Conservation (phyloP, 2,113 vertebrate genomes). For the Prochilodus magdalenae region DNA sequence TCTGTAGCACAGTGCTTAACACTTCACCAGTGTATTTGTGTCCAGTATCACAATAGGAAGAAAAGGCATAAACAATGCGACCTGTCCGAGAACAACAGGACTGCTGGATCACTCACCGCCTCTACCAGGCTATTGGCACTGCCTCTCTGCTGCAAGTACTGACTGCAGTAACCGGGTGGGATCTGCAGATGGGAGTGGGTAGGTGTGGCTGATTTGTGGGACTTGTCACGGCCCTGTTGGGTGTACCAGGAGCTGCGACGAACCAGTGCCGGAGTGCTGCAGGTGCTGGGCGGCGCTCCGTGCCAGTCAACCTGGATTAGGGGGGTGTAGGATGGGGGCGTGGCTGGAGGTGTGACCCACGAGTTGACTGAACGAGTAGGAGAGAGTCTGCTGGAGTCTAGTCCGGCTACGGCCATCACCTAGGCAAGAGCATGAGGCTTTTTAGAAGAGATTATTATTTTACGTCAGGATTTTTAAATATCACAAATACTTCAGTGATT, state of each 20-base stretch:
- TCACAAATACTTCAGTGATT: neutral
- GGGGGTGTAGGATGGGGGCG: constrained; percentile 88
- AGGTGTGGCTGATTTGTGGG: constrained; percentile 72
- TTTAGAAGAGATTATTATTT: constrained; percentile 24
- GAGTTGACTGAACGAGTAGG: constrained; percentile 88
- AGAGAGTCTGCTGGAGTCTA: constrained; percentile 89
- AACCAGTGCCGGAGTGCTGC: constrained; percentile 84
- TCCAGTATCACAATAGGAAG: too few species aligned
- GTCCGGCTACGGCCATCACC: constrained; percentile 94
- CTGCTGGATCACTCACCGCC: constrained; percentile 81
- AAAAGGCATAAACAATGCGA: neutral
- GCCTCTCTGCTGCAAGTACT: constrained; percentile 87
- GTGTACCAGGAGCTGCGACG: constrained; percentile 95
- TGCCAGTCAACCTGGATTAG: constrained; percentile 90
- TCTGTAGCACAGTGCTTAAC: too few species aligned
- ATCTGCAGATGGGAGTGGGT: constrained; percentile 81
- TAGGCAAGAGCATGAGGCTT: constrained; percentile 57
- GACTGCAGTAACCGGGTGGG: constrained; percentile 80
- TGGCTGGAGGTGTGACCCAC: constrained; percentile 93
- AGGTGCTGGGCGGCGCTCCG: constrained; percentile 83
- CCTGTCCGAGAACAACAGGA: neutral
- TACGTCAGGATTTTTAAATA: too few species aligned
- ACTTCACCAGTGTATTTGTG: too few species aligned
- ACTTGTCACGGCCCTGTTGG: constrained; percentile 75
- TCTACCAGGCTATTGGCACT: constrained; percentile 96